Conservation (phyloP, 2,797 vertebrate species). For the Pterois miles region DNA sequence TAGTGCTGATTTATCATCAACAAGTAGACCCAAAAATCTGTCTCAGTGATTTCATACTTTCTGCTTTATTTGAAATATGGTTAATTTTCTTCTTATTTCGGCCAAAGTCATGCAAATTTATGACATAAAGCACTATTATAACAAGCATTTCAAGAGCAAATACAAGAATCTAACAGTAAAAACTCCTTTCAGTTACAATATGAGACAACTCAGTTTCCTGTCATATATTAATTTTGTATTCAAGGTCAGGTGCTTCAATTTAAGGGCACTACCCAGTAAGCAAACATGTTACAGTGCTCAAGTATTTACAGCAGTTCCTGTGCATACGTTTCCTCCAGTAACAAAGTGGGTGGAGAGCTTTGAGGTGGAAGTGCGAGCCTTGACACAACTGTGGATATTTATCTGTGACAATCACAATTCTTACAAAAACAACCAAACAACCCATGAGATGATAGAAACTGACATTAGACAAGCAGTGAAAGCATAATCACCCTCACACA, state of each 20-base stretch:
- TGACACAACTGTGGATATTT: background rate
- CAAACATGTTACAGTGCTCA: slow-evolving; percentile 45
- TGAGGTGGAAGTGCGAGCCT: slow-evolving; percentile 11
- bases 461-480: background rate
- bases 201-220: background rate
- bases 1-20: slow-evolving; percentile 15
- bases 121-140: background rate
- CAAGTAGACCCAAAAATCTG: background rate
- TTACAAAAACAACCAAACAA: background rate
- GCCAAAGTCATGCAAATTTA: background rate
- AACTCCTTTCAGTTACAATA: background rate
- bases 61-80: background rate
- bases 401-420: background rate
- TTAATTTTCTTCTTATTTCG: background rate
- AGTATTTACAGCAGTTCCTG: slow-evolving; percentile 19
- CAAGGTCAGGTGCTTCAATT: slow-evolving; percentile 26
- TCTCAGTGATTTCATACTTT: background rate
- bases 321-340: slow-evolving; percentile 21
- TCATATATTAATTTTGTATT: background rate
- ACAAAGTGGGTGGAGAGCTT: slow-evolving; percentile 16
- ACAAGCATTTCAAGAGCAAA: background rate
- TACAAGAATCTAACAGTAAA: background rate
- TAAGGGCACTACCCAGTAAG: slow-evolving; percentile 42
- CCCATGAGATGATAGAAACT: background rate
- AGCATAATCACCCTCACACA: slow-evolving; percentile 8